Evolutionary conservation across 2,113 vertebrate species (phyloP), one percentile per base, ranked within the genome.

Genomic region (Peucedramus taeniatus): DNA sequence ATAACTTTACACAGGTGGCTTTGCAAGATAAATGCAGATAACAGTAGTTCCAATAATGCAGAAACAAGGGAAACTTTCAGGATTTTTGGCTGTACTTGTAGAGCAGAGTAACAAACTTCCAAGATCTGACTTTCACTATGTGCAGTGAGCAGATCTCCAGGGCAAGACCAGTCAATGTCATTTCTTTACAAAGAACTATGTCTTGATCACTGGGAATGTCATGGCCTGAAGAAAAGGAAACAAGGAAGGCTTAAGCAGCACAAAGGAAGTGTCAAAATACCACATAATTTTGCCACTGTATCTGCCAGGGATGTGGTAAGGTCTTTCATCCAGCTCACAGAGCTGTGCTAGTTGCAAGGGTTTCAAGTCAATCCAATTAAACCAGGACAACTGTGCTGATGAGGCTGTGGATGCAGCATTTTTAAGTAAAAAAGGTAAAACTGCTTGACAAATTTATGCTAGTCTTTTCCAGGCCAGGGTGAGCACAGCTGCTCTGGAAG

Each of bases 291-390:
- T 33, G 24, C 85, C 76, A 33, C 37, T 14, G 21, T 60, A 21
- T 33, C 37, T 0, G 0, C 51, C 45, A 22, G 57, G 24, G 56
- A 65, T 45, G 17, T 0, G 1, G 12, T 8, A 2, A 87, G 26
- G 42, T 69, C 61, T 69, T 71, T 5, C 0, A 6, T 72, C 18
- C 47, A 83, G 72, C 49, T 40, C 75, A 83, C 15, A 39, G 31
- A 93, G 30, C 26, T 65, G 57, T 35, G 23, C 28, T 26, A 50
- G 30, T 22, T 18, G 3, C 47, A 88, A 77, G 33, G 15, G 23
- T 83, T 85, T 63, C 24, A 30, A 0, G 0, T 35, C 23, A 64
- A 7, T 30, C 24, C n/a, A 80, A 40, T 87, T 50, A 79, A 87
- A 85, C 16, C 59, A 79, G n/a, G 31, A 68, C 44, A 91, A 35